Conservation (phyloP, 2,888 invertebrate species). For the Anticlea derivata region DNA sequence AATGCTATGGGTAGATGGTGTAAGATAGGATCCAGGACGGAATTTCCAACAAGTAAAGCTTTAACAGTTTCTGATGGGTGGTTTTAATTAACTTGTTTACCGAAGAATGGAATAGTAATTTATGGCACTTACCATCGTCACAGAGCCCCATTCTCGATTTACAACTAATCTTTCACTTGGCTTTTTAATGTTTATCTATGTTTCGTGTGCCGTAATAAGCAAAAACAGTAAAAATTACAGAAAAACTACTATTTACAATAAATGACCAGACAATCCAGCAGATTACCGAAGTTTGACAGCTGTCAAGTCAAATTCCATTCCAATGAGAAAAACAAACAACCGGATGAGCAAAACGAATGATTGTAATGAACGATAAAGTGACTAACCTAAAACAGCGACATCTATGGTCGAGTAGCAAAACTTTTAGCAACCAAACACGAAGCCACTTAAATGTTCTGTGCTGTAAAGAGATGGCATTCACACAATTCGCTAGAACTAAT, state of each 20-base stretch:
- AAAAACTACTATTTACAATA: constrained; percentile 16
- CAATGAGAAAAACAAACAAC: not conserved
- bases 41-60: constrained; percentile 20
- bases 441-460: too few relatives aligned
- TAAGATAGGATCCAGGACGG: constrained; percentile 1
- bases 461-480: too few relatives aligned
- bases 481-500: too few relatives aligned
- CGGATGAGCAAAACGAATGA: constrained; percentile 38
- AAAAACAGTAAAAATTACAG: constrained; percentile 7
- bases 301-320: constrained; percentile 41
- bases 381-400: too few relatives aligned
- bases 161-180: constrained; percentile 20
- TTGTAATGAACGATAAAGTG: too few relatives aligned
- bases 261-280: constrained; percentile 14
- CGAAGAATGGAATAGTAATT: constrained; percentile 37
- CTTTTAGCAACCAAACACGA: too few relatives aligned
- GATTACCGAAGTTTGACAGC: constrained; percentile 32
- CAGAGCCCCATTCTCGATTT: constrained; percentile 66
- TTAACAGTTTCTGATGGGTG: constrained; percentile 31
- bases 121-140: constrained; percentile 67
- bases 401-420: constrained; percentile 30
- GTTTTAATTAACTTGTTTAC: constrained; percentile 75
- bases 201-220: not conserved
- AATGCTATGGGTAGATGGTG: constrained; percentile 1
- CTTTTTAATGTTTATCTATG: not conserved